These are phyloP conservation scores for Sarcophaga subvicina DNA, from an alignment of 2,888 invertebrate species.

Conservation along the genomic window DNA sequence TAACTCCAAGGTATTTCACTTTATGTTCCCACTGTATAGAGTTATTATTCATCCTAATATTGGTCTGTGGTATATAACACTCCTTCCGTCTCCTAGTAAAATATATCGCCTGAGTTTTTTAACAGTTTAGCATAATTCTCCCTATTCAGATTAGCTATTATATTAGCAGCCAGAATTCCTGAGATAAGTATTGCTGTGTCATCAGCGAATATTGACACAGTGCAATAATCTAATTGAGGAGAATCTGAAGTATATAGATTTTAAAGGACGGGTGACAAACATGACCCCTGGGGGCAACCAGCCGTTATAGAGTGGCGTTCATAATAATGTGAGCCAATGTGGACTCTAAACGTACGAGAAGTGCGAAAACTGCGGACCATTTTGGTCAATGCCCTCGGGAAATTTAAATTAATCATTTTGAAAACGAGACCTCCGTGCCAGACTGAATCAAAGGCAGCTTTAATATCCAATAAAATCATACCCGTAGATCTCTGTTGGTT, in stretches of 20 bases:
- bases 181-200: not conserved
- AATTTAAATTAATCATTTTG: not conserved
- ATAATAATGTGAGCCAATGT: not conserved
- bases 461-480: not conserved
- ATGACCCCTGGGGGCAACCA: constrained; percentile 2
- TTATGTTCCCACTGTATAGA: too few relatives aligned
- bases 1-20: too few relatives aligned
- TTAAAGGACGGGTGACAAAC: not conserved
- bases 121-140: too few relatives aligned
- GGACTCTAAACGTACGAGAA: not conserved
- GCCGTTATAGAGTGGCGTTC: not conserved
- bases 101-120: too few relatives aligned
- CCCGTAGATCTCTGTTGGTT: not conserved
- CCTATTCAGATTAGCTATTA: too few relatives aligned
- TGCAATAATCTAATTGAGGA: not conserved
- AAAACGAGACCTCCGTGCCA: not conserved
- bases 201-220: not conserved
- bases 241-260: not conserved
- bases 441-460: not conserved
- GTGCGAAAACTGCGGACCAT: too few relatives aligned
- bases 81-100: too few relatives aligned
- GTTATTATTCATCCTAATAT: too few relatives aligned
- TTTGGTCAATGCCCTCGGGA: not conserved
- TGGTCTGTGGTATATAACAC: too few relatives aligned
- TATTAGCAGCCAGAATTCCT: too few relatives aligned